These are phyloP conservation scores for Myathropa florea DNA, from an alignment of 2,888 invertebrate species.

Conservation along the genomic window DNA sequence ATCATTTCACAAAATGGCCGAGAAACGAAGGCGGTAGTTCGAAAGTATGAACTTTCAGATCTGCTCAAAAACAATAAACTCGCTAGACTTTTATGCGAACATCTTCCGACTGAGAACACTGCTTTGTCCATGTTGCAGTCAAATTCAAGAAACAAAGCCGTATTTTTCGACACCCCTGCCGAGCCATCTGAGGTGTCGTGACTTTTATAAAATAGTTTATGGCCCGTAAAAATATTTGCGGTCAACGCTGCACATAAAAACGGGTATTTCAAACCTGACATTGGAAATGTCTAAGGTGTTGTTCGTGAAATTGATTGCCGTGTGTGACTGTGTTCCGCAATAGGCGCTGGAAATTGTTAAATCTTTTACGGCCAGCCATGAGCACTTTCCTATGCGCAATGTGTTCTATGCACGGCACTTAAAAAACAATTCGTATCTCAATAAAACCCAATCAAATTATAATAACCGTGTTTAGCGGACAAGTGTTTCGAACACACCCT, in stretches of 20 bases:
- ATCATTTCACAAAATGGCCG: background rate
- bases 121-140: background rate
- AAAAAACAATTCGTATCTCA: slow-evolving; percentile 62
- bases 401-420: slow-evolving; percentile 39
- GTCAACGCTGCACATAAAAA: background rate
- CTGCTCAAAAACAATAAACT: background rate
- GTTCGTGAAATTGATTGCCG: background rate
- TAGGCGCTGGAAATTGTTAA: background rate
- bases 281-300: background rate
- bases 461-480: slow-evolving; percentile 66
- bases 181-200: background rate
- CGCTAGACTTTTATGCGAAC: background rate
- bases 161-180: background rate
- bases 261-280: background rate
- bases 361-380: background rate
- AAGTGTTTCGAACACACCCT: slow-evolving; percentile 66
- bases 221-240: background rate
- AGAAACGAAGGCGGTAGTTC: background rate
- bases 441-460: slow-evolving; percentile 61
- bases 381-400: slow-evolving; percentile 13
- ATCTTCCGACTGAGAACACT: background rate
- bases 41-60: background rate
- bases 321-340: background rate
- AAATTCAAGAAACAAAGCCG: background rate
- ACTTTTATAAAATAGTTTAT: background rate